Percentiles rank a stretch among this genome's conserved stretches.
Evolutionary conservation across 2,888 invertebrate species (phyloP).

Genomic region (Ceraclea dissimilis): DNA sequence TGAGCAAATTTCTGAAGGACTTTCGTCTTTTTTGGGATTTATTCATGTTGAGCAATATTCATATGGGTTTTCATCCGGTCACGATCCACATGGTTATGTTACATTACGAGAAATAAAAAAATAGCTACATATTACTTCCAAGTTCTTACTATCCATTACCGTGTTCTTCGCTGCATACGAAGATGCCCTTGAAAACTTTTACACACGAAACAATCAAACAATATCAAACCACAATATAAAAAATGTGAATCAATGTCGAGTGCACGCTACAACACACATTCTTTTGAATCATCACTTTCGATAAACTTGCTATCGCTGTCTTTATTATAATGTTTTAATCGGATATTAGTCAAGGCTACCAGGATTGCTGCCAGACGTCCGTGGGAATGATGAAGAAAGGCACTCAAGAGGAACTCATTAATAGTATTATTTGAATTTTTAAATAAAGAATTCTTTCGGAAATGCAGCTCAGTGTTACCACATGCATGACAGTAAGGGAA

Average conservation of each 20-base stretch:
- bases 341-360: conserved; percentile 13
- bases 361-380: conserved; percentile 6
- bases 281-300: not conserved
- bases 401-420: conserved; percentile 15
- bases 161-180: conserved; percentile 14
- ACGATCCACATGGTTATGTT: too few species aligned
- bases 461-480: not conserved
- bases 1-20: too few species aligned
- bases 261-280: not conserved
- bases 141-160: conserved; percentile 1
- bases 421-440: not conserved
- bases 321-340: not conserved
- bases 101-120: too few species aligned
- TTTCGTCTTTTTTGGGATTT: too few species aligned
- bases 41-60: too few species aligned
- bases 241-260: not conserved
- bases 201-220: not conserved
- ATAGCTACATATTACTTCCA: too few species aligned
- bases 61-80: too few species aligned
- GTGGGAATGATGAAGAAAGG: conserved; percentile 12
- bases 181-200: conserved; percentile 11
- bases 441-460: conserved; percentile 4
- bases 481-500: conserved; percentile 3
- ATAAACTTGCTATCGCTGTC: not conserved
- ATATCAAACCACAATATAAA: conserved; percentile 4